phyloP scores from a whole-genome alignment of 2,113 vertebrate genomes.

The Oostethus manadensis region DNA sequence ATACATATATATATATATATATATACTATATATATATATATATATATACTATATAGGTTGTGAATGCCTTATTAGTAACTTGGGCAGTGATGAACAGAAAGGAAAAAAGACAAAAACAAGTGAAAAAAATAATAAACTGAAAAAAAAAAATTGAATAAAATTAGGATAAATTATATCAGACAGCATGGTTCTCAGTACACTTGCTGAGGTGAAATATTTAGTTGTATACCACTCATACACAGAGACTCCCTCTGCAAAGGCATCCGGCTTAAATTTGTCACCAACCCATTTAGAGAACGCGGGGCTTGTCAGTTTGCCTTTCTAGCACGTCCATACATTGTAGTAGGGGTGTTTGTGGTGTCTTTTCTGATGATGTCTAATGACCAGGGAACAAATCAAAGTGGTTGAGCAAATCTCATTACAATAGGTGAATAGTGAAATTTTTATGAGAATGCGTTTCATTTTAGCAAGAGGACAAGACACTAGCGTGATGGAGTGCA shows the following conservation, averaged over 20 bases:
- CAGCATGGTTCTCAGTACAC: too few species aligned
- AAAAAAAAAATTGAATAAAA: too few species aligned
- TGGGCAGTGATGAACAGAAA: too few species aligned
- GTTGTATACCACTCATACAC: constrained; percentile 1
- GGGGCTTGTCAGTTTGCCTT: not conserved
- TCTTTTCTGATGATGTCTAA: not conserved
- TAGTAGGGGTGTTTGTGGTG: not conserved
- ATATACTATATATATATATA: too few species aligned
- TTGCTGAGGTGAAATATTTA: not conserved
- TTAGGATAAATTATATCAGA: too few species aligned
- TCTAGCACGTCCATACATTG: not conserved
- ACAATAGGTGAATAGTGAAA: constrained; percentile 2
- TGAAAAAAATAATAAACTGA: too few species aligned
- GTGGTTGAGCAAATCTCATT: not conserved
- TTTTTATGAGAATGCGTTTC: not conserved
- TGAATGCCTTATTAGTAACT: too few species aligned
- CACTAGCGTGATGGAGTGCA: not conserved
- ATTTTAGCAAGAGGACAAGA: constrained; percentile 3
- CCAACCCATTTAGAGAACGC: not conserved
- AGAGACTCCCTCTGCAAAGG: not conserved
- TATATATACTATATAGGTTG: too few species aligned
- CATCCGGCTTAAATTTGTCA: not conserved
- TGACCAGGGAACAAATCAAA: not conserved
- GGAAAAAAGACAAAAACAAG: too few species aligned
- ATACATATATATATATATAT: too few species aligned